These are phyloP conservation scores for Xerus inauris DNA, from an alignment of 2,113 vertebrate genomes.

Conservation along the genomic window DNA sequence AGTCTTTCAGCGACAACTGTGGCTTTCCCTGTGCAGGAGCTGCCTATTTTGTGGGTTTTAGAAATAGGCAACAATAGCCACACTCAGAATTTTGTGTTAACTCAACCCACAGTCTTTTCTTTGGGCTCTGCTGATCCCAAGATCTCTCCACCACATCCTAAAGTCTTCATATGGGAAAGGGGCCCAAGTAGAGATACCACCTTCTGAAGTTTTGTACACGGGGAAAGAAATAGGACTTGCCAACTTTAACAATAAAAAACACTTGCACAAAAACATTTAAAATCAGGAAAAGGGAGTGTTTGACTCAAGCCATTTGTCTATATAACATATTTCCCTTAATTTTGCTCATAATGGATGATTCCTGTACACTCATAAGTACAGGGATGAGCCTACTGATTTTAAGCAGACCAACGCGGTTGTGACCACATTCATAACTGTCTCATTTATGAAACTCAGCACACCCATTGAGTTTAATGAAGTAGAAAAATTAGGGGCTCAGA, in stretches of 20 bases:
- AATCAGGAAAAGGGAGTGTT: constrained; percentile 28
- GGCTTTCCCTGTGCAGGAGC: background rate
- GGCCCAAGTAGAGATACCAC: background rate
- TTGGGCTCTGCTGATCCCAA: background rate
- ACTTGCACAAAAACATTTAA: constrained; percentile 31
- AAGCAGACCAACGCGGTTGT: background rate
- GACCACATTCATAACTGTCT: constrained; percentile 71
- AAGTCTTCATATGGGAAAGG: background rate
- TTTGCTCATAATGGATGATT: constrained; percentile 40
- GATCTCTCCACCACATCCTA: background rate
- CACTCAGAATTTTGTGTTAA: background rate
- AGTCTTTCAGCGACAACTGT: background rate
- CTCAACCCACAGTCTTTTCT: background rate
- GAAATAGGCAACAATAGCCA: background rate
- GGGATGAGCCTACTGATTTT: background rate
- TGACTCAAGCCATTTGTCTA: constrained; percentile 57
- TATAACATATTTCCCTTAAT: constrained; percentile 44
- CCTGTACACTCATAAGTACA: background rate
- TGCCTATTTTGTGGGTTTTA: background rate
- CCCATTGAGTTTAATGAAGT: constrained; percentile 68
- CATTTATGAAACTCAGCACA: constrained; percentile 57
- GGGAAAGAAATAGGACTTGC: background rate
- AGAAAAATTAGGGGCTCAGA: constrained; percentile 55
- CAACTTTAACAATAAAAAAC: constrained; percentile 38
- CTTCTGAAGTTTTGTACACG: background rate